Base-by-base conservation (phyloP, 2,888 invertebrate genomes). In the Embidobia sp. region DNA sequence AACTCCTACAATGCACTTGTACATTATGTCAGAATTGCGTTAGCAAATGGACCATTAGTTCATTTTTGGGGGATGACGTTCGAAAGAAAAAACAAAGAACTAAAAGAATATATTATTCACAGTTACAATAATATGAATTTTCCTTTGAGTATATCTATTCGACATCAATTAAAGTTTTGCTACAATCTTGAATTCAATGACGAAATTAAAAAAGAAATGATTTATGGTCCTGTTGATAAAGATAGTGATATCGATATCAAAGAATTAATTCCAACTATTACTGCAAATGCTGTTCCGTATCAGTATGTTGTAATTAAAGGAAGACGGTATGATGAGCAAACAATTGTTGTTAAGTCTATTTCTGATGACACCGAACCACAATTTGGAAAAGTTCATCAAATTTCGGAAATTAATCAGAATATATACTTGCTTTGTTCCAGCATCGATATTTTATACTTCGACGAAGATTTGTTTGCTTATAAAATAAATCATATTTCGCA, bases 31-130 rank as follows among this genome's bases (percentile, higher is more conserved):
- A 27, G 51, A 35, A 53, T 46, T 5, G 42, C 59, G 7, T n/a
- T 33, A 19, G 2, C 22, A 1, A 66, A 72, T 29, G n/a, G 74
- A 6, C 70, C 74, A 6, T 4, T 61, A 0, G 15, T 76, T 5
- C 76, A 76, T 35, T 78, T 69, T 59, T 78, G 51, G 46, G 18
- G 19, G 7, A 48, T 63, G 18, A 33, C 33, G 11, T 64, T 19
- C n/a, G 64, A 70, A 11, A 19, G 53, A 10, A 70, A 76, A 46
- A 64, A 70, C 8, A 57, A 59, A 22, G 26, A 48, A 15, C 11
- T 55, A 10, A 66, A 66, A 33, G 66, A 66, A n/a, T 42, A n/a
- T 2, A 27, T 26, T 6, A 18, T n/a, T 11, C n/a, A 31, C 0
- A 66, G 35, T 22, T 15, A 26, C 1, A 42, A 22, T 10, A 66